phyloP scores from a whole-genome alignment of 1,140 invertebrate species.

The Megalonaias nervosa region DNA sequence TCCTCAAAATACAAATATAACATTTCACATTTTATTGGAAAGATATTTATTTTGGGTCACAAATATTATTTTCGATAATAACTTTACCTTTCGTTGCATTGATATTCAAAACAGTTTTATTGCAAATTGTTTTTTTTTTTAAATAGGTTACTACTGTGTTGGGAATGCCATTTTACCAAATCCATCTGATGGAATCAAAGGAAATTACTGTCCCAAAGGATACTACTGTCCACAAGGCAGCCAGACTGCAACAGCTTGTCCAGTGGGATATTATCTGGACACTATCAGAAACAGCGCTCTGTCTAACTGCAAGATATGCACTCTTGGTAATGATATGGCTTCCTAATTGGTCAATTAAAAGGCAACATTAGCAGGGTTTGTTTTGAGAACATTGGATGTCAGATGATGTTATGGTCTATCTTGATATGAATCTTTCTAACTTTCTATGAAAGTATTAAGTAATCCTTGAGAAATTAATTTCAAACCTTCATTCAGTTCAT shows the following conservation, averaged over 20 bases:
- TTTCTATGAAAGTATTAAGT: no score
- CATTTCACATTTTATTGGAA: neutral
- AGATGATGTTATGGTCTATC: no score
- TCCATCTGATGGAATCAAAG: slow-evolving; percentile 53
- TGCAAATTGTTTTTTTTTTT: neutral
- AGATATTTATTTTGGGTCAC: neutral
- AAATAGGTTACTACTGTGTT: slow-evolving; percentile 65
- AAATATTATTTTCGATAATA: neutral
- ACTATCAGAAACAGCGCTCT: slow-evolving; percentile 38
- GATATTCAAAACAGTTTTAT: neutral
- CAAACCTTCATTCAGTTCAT: no score
- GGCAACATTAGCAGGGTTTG: no score
- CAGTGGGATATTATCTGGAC: slow-evolving; percentile 64
- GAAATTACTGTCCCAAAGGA: slow-evolving; percentile 55
- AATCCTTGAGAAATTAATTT: no score
- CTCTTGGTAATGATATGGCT: slow-evolving; percentile 45
- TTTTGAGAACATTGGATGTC: no score
- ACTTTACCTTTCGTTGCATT: neutral
- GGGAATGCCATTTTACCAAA: slow-evolving; percentile 45
- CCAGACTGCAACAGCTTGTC: slow-evolving; percentile 49
- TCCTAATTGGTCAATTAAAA: no score
- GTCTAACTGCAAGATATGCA: slow-evolving; percentile 60
- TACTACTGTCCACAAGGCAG: slow-evolving; percentile 64
- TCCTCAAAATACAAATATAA: neutral
- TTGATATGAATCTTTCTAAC: no score